Evolutionary conservation across 2,113 vertebrate genomes (phyloP).

Genomic region (Nymphicus hollandicus): DNA sequence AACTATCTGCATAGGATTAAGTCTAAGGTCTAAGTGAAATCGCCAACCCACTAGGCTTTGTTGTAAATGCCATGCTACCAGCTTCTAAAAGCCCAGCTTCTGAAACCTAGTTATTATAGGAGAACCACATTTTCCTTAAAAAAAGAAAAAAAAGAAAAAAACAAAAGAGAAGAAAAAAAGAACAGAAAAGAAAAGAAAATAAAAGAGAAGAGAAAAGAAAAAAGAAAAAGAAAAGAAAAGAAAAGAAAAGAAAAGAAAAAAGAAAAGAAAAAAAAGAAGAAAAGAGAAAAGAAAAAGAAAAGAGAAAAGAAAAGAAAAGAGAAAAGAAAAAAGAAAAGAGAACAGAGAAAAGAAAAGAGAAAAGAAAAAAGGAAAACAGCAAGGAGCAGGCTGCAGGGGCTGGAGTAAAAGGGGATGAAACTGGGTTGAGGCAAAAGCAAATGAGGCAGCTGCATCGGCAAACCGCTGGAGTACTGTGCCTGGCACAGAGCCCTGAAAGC

Average conservation of each 20-base stretch:
- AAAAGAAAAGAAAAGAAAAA: too few species aligned
- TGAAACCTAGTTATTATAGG: neutral
- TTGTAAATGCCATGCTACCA: neutral
- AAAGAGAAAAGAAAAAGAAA: too few species aligned
- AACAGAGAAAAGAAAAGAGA: too few species aligned
- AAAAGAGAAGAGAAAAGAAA: rapidly evolving
- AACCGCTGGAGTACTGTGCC: neutral
- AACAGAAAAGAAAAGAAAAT: too few species aligned
- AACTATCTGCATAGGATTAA: neutral
- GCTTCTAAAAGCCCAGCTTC: neutral
- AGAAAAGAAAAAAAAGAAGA: too few species aligned
- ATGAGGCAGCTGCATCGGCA: neutral
- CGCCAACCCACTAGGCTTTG: neutral
- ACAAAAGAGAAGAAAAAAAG: too few species aligned
- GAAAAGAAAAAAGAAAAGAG: too few species aligned
- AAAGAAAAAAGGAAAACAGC: neutral
- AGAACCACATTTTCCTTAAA: neutral
- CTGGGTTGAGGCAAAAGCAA: neutral
- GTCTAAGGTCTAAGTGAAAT: neutral
- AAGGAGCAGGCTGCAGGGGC: neutral
- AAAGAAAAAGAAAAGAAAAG: too few species aligned
- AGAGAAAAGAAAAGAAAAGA: too few species aligned
- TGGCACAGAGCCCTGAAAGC: neutral
- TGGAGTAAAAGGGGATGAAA: neutral
- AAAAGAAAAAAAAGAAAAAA: neutral